Conservation (phyloP, 2,888 invertebrate genomes). For the Scrobipalpa atriplicella region DNA sequence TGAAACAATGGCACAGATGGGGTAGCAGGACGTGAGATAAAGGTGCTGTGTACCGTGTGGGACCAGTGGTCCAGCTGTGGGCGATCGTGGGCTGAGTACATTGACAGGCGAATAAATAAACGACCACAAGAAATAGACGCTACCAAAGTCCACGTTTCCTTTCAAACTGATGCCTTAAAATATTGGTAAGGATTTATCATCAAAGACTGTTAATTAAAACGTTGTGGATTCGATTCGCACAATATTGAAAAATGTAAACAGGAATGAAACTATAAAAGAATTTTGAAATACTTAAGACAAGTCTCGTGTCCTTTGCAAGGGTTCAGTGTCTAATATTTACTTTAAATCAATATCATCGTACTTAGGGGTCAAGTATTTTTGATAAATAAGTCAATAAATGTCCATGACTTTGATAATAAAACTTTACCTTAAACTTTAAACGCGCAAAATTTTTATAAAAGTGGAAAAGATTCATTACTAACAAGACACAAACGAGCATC, state of each 20-base stretch:
- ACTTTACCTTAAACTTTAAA: constrained; percentile 9
- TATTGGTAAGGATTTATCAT: too few species aligned
- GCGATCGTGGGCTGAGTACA: neutral
- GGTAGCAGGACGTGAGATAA: constrained; percentile 3
- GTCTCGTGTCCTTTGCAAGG: too few species aligned
- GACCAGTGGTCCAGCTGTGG: neutral
- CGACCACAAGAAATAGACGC: neutral
- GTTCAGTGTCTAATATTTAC: too few species aligned
- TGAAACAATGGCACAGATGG: constrained; percentile 11
- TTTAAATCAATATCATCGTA: neutral
- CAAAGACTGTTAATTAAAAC: too few species aligned
- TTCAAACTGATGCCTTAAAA: neutral
- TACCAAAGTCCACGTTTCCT: too few species aligned
- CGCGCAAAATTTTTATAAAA: constrained; percentile 6
- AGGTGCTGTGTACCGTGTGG: neutral
- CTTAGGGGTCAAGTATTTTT: neutral
- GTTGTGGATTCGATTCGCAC: too few species aligned
- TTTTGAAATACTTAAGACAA: too few species aligned
- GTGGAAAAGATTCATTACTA: constrained; percentile 2
- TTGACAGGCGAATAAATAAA: constrained; percentile 9
- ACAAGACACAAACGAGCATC: constrained; percentile 3
- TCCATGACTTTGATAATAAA: neutral
- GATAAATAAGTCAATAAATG: neutral
- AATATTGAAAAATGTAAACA: too few species aligned
- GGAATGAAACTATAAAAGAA: too few species aligned